Base-by-base conservation (phyloP, 2,888 invertebrate genomes). In the Trachelus troglodyta region DNA sequence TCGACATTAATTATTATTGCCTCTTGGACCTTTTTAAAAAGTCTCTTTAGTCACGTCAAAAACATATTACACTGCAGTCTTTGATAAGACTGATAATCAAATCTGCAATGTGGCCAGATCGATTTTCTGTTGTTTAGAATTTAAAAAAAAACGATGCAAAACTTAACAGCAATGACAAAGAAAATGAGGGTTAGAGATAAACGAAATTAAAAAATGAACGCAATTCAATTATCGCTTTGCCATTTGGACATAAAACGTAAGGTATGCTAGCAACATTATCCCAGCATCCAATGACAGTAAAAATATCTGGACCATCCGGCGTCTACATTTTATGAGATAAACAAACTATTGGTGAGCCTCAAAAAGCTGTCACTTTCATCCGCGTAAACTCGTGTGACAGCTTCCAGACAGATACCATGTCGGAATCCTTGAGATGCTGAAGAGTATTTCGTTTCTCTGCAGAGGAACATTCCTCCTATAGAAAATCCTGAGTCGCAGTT, bases 1-100 rank as follows among this genome's bases (percentile, higher is more conserved):
- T 84, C 79, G 87, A 89, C 90, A 90, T 91, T 91, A 90, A 91
- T 91, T 90, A 91, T 91, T 91, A 90, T 90, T 91, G 91, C 90
- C 87, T 89, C 86, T 86, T 88, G 88, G 90, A 90, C 90, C 90
- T 90, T 90, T 87, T 87, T 88, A 84, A 84, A 79, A 73, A 56
- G 56, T 56, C 40, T 56, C 40, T 23, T 56, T 9, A 56, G 23
- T 9, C 15, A 56, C 9, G 23, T 56, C 23, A 56, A 56, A 56
- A 56, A 56, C 56, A 56, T 23, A 40, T 56, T 56, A 9, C 9
- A 56, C 56, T 56, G 56, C 56, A 56, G 23, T 56, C 56, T 56
- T 23, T 23, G 56, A 56, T 56, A 56, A 56, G 23, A 23, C 6
- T 23, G 23, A 56, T 23, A 56, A 56, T 56, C 56, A 0, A 56